Evolutionary conservation across 2,888 invertebrate genomes (phyloP).

Genomic region (Tipula vernalis): DNA sequence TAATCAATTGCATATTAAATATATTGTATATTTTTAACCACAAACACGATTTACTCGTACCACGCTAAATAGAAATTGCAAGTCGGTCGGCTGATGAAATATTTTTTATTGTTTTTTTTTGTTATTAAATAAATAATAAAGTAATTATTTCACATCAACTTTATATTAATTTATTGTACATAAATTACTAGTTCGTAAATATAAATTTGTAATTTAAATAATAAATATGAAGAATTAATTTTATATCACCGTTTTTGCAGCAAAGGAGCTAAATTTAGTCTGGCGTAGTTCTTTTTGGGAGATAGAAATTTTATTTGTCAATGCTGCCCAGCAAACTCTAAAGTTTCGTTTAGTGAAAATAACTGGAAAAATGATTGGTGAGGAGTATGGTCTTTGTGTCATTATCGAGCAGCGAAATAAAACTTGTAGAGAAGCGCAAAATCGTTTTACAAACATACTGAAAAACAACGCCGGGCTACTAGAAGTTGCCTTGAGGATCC

Average conservation of each 20-base stretch:
- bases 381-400: too few species aligned
- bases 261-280: not conserved
- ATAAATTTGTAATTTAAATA: not conserved
- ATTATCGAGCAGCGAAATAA: too few species aligned
- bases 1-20: too few species aligned
- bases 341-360: too few species aligned
- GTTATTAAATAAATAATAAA: not conserved
- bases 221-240: not conserved
- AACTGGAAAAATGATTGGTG: too few species aligned
- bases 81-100: not conserved
- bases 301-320: too few species aligned
- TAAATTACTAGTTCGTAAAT: not conserved
- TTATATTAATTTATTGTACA: not conserved
- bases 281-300: too few species aligned
- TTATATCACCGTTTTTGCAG: not conserved
- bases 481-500: too few species aligned
- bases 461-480: too few species aligned
- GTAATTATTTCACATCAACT: not conserved
- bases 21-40: not conserved
- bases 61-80: not conserved
- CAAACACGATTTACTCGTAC: not conserved
- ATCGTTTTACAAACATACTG: too few species aligned
- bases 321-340: too few species aligned
- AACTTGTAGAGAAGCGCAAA: too few species aligned
- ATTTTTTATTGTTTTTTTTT: not conserved